A percentile compares a stretch with the other conserved stretches of the same genome.
These are phyloP conservation scores for Euthynnus affinis DNA, from an alignment of 2,797 vertebrate species.

Conservation along the genomic window DNA sequence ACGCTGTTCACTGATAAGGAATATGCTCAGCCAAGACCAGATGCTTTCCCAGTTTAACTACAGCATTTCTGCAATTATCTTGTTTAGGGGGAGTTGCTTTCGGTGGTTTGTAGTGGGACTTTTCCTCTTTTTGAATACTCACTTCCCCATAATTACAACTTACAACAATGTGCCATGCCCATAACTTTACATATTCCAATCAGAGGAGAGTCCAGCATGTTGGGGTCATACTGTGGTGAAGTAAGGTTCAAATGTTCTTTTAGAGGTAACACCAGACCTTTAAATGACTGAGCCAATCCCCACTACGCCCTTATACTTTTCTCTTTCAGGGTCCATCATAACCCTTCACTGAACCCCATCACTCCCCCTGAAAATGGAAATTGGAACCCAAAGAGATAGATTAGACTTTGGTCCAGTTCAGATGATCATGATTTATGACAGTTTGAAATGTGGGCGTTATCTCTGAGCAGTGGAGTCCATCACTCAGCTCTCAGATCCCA, in stretches of 20 bases:
- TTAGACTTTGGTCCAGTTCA: slow-evolving; percentile 35
- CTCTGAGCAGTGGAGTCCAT: slow-evolving; percentile 19
- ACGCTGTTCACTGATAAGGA: slow-evolving; percentile 55
- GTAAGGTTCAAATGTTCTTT: slow-evolving; percentile 14
- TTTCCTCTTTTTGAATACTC: background rate
- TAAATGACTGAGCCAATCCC: background rate
- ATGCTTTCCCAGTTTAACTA: slow-evolving; percentile 44
- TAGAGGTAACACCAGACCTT: slow-evolving; percentile 19
- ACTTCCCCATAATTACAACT: slow-evolving; percentile 15
- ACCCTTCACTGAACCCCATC: slow-evolving; percentile 6
- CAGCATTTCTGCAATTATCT: slow-evolving; percentile 28
- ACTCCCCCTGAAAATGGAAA: slow-evolving; percentile 17
- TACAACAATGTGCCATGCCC: background rate
- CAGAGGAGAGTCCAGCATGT: background rate
- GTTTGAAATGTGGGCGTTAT: slow-evolving; percentile 34
- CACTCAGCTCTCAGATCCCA: slow-evolving; percentile 28
- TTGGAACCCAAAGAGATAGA: slow-evolving; percentile 16
- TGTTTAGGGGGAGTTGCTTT: slow-evolving; percentile 16
- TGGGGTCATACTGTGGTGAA: slow-evolving; percentile 9
- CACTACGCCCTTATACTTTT: background rate
- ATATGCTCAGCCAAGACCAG: slow-evolving; percentile 30
- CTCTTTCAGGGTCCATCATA: background rate
- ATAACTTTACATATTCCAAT: background rate
- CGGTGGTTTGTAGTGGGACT: slow-evolving; percentile 11
- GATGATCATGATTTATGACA: slow-evolving; percentile 41